Conservation (phyloP, 2,113 vertebrate genomes). For the Columba livia region DNA sequence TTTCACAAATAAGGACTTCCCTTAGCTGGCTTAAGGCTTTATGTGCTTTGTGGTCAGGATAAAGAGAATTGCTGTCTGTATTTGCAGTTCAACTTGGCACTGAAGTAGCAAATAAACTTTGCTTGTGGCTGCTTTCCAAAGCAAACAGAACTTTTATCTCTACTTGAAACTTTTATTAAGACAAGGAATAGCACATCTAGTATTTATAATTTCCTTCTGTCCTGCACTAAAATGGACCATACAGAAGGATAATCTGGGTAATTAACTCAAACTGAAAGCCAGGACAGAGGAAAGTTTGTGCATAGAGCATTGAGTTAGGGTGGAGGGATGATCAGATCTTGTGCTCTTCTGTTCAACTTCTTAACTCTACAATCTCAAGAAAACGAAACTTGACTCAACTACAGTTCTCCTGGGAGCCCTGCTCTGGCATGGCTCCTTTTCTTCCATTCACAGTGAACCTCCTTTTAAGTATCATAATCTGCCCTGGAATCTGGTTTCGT, state of each 20-base stretch:
- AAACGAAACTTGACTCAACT: conserved; percentile 32
- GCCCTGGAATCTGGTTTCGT: background rate
- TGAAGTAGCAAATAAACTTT: conserved; percentile 45
- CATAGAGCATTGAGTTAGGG: background rate
- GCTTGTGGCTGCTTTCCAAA: conserved; percentile 45
- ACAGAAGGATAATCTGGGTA: background rate
- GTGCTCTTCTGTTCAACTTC: background rate
- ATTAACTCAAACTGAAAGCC: background rate
- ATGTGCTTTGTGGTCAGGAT: background rate
- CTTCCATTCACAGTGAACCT: conserved; percentile 26
- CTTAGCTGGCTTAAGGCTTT: background rate
- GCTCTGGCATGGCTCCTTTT: conserved; percentile 3
- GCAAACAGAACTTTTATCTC: conserved; percentile 51
- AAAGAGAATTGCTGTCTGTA: conserved; percentile 29
- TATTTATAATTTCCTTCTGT: conserved; percentile 1
- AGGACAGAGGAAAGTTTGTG: background rate
- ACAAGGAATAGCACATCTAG: conserved; percentile 26
- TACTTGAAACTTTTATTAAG: conserved; percentile 42
- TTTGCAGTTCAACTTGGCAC: conserved; percentile 31
- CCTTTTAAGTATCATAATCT: conserved; percentile 24
- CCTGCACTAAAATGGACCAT: background rate
- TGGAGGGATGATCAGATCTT: background rate
- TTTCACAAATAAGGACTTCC: background rate
- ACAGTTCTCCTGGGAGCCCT: background rate
- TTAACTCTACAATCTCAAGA: conserved; percentile 10